These are phyloP conservation scores for Elysia crispata DNA, from an alignment of 2,888 invertebrate genomes.

Conservation along the genomic window DNA sequence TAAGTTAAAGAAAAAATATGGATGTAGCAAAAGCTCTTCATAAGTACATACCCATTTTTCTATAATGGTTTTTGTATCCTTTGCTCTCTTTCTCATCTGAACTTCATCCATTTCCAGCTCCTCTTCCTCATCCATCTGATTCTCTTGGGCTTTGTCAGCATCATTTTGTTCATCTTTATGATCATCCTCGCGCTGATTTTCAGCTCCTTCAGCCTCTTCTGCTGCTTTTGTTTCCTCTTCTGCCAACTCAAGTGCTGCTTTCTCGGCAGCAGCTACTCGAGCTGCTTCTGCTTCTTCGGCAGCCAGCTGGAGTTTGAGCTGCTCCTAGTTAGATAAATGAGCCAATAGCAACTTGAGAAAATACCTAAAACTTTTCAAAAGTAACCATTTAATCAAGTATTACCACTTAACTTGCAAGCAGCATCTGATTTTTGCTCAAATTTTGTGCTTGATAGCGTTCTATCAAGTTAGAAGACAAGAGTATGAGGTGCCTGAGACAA, in stretches of 20 bases:
- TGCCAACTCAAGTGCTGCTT: background rate
- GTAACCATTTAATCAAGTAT: too few relatives aligned
- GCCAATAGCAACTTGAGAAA: too few relatives aligned
- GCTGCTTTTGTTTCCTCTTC: constrained; percentile 10
- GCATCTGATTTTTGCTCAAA: too few relatives aligned
- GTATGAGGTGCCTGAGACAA: too few relatives aligned
- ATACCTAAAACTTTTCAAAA: too few relatives aligned
- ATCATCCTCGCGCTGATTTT: background rate
- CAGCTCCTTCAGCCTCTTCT: background rate
- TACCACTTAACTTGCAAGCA: too few relatives aligned
- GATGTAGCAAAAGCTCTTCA: too few relatives aligned
- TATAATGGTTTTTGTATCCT: too few relatives aligned
- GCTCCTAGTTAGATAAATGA: constrained; percentile 44
- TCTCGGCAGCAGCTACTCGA: constrained; percentile 19
- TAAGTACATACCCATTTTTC: too few relatives aligned
- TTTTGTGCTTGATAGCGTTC: too few relatives aligned
- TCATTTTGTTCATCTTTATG: background rate
- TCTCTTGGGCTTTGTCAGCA: background rate
- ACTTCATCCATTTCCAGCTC: constrained; percentile 50
- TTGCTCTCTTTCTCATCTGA: background rate
- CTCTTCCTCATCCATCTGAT: constrained; percentile 13
- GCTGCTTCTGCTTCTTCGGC: constrained; percentile 46
- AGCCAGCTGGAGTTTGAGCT: constrained; percentile 47
- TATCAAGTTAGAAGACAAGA: too few relatives aligned
- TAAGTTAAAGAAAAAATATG: too few relatives aligned